phyloP scores from a whole-genome alignment of 2,797 vertebrate genomes.

The Pteropus rufus region DNA sequence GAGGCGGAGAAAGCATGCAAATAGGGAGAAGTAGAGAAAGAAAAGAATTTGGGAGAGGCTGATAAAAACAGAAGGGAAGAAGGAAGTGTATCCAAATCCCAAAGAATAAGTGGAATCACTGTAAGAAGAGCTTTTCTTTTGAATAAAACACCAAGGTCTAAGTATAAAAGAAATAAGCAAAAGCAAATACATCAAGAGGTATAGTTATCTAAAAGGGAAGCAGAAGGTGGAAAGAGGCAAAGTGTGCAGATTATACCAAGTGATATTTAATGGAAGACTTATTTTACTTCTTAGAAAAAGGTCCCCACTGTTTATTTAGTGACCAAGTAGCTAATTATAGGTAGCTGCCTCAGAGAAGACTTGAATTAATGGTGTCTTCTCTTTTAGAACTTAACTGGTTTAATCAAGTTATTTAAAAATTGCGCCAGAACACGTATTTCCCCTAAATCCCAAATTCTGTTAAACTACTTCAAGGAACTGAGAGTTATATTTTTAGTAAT shows the following conservation, averaged over 20 bases:
- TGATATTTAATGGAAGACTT: conserved; percentile 21
- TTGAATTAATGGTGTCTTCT: conserved; percentile 34
- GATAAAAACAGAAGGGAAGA: neutral
- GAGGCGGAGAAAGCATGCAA: neutral
- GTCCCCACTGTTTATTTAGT: neutral
- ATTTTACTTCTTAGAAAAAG: conserved; percentile 43
- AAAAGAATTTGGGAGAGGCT: neutral
- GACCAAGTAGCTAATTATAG: conserved; percentile 29
- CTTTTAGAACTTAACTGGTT: conserved; percentile 30
- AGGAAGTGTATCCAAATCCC: neutral
- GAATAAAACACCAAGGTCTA: neutral
- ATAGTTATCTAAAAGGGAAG: neutral
- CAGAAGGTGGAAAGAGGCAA: neutral
- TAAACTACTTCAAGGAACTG: conserved; percentile 61
- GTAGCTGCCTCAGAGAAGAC: neutral
- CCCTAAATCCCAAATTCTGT: conserved; percentile 30
- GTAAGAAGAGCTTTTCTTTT: neutral
- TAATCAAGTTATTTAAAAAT: conserved; percentile 53
- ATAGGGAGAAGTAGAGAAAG: neutral
- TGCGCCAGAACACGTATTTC: conserved; percentile 12
- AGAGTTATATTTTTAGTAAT: conserved; percentile 61
- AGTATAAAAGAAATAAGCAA: conserved; percentile 1
- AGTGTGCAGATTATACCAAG: neutral
- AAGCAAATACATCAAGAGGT: neutral
- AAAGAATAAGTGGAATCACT: neutral